These are phyloP conservation scores for Lasiurus borealis DNA, from an alignment of 2,113 vertebrate genomes.

Conservation along the genomic window DNA sequence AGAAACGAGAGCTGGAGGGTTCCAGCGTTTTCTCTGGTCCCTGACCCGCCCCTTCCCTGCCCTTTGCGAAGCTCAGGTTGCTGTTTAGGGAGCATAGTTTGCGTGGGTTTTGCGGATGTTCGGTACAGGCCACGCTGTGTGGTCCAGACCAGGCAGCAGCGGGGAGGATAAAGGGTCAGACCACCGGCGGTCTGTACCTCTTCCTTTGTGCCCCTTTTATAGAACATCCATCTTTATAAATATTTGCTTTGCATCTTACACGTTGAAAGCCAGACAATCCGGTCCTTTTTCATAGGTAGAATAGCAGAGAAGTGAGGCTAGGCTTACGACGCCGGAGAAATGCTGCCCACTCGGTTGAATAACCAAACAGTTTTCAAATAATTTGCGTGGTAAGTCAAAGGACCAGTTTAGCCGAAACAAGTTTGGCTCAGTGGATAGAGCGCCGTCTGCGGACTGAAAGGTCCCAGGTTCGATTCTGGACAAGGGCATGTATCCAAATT, in stretches of 20 bases:
- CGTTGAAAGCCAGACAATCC: background rate
- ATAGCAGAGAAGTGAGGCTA: background rate
- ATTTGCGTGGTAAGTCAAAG: constrained; percentile 52
- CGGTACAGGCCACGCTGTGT: background rate
- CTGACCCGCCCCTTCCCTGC: background rate
- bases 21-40: background rate
- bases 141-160: background rate
- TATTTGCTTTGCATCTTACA: background rate
- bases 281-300: background rate
- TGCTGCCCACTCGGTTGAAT: background rate
- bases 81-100: background rate
- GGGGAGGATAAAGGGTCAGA: background rate
- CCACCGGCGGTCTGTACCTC: background rate
- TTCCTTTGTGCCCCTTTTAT: background rate
- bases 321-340: background rate
- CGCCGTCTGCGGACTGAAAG: too few species aligned
- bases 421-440: too few species aligned
- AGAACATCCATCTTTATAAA: background rate
- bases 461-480: too few species aligned
- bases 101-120: background rate
- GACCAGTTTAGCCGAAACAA: background rate
- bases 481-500: too few species aligned
- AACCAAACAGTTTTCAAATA: constrained; percentile 40
- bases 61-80: background rate
- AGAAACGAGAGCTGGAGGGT: background rate